These are phyloP conservation scores for Lymantria dispar DNA, from an alignment of 2,888 invertebrate species.

Conservation along the genomic window DNA sequence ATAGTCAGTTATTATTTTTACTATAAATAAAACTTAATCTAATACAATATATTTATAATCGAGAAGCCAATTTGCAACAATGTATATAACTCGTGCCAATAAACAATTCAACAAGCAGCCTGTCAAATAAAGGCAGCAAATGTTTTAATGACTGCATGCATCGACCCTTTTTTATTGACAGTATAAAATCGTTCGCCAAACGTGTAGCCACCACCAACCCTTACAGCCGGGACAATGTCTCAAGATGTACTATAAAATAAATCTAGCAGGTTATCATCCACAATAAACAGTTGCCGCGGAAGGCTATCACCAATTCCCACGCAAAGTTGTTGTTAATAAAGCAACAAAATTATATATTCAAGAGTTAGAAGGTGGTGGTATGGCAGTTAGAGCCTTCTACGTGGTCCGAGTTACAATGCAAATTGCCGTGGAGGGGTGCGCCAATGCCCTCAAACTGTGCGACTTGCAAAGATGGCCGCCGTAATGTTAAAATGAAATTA, in stretches of 20 bases:
- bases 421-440: slow-evolving; percentile 80
- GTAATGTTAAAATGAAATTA: slow-evolving; percentile 82
- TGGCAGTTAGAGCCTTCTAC: slow-evolving; percentile 77
- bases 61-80: slow-evolving; percentile 71
- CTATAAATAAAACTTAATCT: slow-evolving; percentile 18
- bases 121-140: slow-evolving; percentile 78
- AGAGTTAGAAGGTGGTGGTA: slow-evolving; percentile 80
- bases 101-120: slow-evolving; percentile 68
- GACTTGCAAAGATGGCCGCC: slow-evolving; percentile 81
- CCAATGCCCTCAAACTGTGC: slow-evolving; percentile 80
- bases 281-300: slow-evolving; percentile 77
- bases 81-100: slow-evolving; percentile 56
- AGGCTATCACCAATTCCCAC: slow-evolving; percentile 81
- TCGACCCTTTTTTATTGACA: slow-evolving; percentile 72
- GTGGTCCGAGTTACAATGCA: slow-evolving; percentile 82
- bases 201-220: slow-evolving; percentile 57
- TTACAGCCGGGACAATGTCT: slow-evolving; percentile 62
- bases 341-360: slow-evolving; percentile 83
- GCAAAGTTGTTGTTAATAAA: slow-evolving; percentile 81
- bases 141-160: slow-evolving; percentile 75
- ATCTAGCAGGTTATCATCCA: slow-evolving; percentile 79
- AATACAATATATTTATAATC: slow-evolving; percentile 48
- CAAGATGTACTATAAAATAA: slow-evolving; percentile 75
- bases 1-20: not conserved
- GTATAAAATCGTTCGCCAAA: slow-evolving; percentile 59